phyloP scores from a whole-genome alignment of 2,113 vertebrate genomes.

The Glaucomys volans region DNA sequence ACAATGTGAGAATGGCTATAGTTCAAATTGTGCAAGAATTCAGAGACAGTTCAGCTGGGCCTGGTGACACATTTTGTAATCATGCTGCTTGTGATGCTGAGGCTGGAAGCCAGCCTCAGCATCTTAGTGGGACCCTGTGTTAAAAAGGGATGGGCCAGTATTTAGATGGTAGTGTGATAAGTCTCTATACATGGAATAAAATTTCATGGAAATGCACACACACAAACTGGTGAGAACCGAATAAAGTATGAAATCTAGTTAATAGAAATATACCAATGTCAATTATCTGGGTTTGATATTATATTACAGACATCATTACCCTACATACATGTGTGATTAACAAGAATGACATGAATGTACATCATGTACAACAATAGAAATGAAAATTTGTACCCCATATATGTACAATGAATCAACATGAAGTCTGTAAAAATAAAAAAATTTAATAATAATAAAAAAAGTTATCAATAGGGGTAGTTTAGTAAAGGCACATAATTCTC shows the following conservation, averaged over 20 bases:
- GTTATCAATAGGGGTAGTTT: neutral
- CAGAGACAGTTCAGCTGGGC: neutral
- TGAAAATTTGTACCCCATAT: too few species aligned
- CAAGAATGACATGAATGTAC: too few species aligned
- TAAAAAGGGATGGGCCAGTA: too few species aligned
- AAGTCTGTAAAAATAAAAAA: too few species aligned
- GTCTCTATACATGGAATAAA: neutral
- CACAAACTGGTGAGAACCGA: neutral
- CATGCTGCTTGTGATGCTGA: neutral
- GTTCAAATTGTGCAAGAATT: neutral
- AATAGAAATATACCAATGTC: neutral
- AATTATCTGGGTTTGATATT: neutral
- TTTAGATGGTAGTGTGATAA: neutral
- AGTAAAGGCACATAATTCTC: neutral
- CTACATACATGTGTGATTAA: too few species aligned
- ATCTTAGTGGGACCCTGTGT: neutral
- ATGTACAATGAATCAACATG: too few species aligned
- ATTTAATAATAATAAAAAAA: too few species aligned
- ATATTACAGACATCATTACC: too few species aligned
- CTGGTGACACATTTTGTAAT: neutral
- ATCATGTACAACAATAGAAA: too few species aligned
- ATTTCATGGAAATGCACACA: neutral
- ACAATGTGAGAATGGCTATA: neutral
- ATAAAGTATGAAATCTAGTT: neutral
- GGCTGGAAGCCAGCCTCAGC: neutral